Evolutionary conservation across 2,888 invertebrate species (phyloP).

Genomic region (Brachyptera putata): DNA sequence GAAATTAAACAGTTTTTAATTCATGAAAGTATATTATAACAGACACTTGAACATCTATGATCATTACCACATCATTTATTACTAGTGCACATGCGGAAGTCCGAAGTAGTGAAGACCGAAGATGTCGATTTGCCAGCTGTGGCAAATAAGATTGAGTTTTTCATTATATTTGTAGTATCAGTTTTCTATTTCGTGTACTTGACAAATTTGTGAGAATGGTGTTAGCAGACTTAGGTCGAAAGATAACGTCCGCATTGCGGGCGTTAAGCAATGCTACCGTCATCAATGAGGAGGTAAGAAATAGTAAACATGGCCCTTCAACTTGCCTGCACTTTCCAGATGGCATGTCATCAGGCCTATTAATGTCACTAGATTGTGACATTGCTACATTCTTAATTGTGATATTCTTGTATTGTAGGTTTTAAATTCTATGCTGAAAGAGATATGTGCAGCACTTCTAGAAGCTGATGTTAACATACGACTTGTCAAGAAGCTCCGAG

Average conservation of each 20-base stretch:
- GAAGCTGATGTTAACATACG: constrained; percentile 97
- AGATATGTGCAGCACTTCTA: constrained; percentile 93
- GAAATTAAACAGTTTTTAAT: too few species aligned
- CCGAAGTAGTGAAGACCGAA: background rate
- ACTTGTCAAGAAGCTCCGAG: constrained; percentile 89
- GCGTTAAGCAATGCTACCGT: constrained; percentile 97
- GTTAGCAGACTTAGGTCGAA: constrained; percentile 98
- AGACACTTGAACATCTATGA: background rate
- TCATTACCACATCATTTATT: too few species aligned
- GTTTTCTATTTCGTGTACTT: constrained; percentile 9
- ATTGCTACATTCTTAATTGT: background rate
- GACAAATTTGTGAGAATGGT: constrained; percentile 71
- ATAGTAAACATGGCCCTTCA: constrained; percentile 11
- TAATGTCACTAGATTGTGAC: background rate
- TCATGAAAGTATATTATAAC: background rate
- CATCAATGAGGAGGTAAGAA: constrained; percentile 90
- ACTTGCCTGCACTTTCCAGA: background rate
- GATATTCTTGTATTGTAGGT: constrained; percentile 57
- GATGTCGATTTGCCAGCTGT: constrained; percentile 4
- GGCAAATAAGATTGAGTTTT: background rate
- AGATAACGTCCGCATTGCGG: constrained; percentile 96
- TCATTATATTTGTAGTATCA: background rate
- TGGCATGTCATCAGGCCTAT: background rate
- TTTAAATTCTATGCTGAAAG: constrained; percentile 97
- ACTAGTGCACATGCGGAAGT: background rate